Conservation (phyloP, 2,888 invertebrate species). For the Cybosia mesomella region DNA sequence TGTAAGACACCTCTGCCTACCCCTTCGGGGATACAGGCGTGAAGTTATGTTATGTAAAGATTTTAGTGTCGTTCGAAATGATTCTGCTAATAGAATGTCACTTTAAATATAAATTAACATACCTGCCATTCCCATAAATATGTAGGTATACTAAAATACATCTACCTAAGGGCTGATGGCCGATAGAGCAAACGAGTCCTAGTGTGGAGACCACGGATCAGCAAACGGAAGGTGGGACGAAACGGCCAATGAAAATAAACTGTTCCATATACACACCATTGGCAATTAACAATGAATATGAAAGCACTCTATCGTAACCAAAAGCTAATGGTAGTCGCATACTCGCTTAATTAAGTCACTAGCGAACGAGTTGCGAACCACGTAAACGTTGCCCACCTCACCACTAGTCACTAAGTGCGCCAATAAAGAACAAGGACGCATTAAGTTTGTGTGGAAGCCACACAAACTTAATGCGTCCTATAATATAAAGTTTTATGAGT, state of each 20-base stretch:
- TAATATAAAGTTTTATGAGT: slow-evolving; percentile 34
- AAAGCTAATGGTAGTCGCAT: slow-evolving; percentile 52
- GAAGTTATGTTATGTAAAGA: too few relatives aligned
- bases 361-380: slow-evolving; percentile 49
- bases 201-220: too few relatives aligned
- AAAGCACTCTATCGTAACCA: slow-evolving; percentile 22
- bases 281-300: not conserved
- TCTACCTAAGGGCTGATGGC: too few relatives aligned
- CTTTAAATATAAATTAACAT: not conserved
- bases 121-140: not conserved
- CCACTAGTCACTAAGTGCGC: slow-evolving; percentile 50
- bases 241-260: not conserved
- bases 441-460: too few relatives aligned
- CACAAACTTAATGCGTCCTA: slow-evolving; percentile 33
- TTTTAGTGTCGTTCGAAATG: too few relatives aligned
- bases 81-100: too few relatives aligned
- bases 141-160: too few relatives aligned
- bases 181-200: too few relatives aligned
- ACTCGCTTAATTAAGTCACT: slow-evolving; percentile 59
- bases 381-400: slow-evolving; percentile 35
- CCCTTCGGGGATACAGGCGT: too few relatives aligned
- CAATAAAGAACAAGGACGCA: slow-evolving; percentile 50
- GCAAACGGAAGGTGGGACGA: too few relatives aligned
- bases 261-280: not conserved
- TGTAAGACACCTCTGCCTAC: too few relatives aligned